These are phyloP conservation scores for Liparis tanakae DNA, from an alignment of 2,797 vertebrate genomes.

Conservation along the genomic window DNA sequence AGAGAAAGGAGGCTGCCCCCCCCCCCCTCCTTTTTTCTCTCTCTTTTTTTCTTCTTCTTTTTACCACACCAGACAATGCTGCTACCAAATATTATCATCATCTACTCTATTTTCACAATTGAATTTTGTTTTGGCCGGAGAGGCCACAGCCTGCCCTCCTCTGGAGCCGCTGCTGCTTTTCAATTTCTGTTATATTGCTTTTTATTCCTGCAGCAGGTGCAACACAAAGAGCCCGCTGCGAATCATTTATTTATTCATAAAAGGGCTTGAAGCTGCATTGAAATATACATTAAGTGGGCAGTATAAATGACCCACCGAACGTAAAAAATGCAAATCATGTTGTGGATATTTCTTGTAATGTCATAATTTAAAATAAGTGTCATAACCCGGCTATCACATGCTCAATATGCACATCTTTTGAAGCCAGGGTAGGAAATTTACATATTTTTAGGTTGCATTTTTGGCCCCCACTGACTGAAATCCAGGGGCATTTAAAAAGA, in stretches of 20 bases:
- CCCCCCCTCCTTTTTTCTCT: conserved; percentile 16
- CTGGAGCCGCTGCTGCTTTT: conserved; percentile 57
- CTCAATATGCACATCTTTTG: conserved; percentile 15
- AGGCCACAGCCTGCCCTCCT: conserved; percentile 39
- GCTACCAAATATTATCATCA: conserved; percentile 63
- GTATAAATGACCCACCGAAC: conserved; percentile 18
- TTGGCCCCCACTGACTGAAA: too few species aligned
- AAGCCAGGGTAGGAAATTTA: too few species aligned
- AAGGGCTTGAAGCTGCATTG: conserved; percentile 12
- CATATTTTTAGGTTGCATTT: too few species aligned
- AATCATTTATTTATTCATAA: conserved; percentile 53
- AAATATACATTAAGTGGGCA: conserved; percentile 6
- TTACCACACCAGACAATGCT: conserved; percentile 43
- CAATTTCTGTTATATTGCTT: conserved; percentile 59
- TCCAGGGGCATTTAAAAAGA: too few species aligned
- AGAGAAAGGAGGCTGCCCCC: conserved; percentile 32
- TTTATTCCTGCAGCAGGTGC: conserved; percentile 39
- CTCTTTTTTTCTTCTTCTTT: background rate
- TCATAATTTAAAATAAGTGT: background rate
- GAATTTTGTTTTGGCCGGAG: conserved; percentile 56
- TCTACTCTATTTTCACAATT: conserved; percentile 61
- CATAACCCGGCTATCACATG: background rate
- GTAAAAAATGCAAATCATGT: conserved; percentile 1
- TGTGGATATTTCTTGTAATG: conserved; percentile 4
- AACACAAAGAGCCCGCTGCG: conserved; percentile 3